Evolutionary conservation across 2,888 invertebrate genomes (phyloP).

Genomic region (Byasa hedistus): DNA sequence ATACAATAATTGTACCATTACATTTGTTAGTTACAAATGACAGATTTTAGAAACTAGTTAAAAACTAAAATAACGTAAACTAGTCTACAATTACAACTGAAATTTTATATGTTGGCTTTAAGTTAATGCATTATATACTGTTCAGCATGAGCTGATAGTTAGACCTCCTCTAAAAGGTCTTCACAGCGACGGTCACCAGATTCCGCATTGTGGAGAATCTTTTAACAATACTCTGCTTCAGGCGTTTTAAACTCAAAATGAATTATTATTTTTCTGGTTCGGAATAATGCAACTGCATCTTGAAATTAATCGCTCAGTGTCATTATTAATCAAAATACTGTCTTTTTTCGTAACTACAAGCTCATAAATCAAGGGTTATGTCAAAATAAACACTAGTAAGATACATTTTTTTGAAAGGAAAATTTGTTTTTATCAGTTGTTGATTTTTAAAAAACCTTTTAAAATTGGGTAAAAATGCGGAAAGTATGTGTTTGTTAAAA

Average conservation of each 20-base stretch:
- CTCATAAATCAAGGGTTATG: not conserved
- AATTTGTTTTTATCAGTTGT: too few relatives aligned
- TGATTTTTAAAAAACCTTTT: too few relatives aligned
- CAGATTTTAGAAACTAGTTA: not conserved
- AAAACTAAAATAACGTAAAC: too few relatives aligned
- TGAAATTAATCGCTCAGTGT: slow-evolving; percentile 24
- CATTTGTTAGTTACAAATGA: not conserved
- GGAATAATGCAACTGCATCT: slow-evolving; percentile 4
- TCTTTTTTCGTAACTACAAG: slow-evolving; percentile 7
- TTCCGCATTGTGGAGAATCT: not conserved
- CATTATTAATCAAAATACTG: slow-evolving; percentile 20
- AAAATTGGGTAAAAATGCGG: too few relatives aligned
- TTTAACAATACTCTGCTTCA: not conserved
- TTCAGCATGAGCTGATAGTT: too few relatives aligned
- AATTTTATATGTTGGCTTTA: too few relatives aligned
- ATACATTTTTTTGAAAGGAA: too few relatives aligned
- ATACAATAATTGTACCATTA: not conserved
- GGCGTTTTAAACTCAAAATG: not conserved
- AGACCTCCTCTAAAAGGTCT: too few relatives aligned
- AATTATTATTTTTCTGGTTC: slow-evolving; percentile 10
- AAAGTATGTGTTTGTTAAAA: too few relatives aligned
- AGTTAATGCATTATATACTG: too few relatives aligned
- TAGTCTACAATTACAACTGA: not conserved
- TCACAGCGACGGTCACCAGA: not conserved
- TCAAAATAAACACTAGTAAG: too few relatives aligned